Base-by-base conservation (phyloP, 2,797 vertebrate species). In the Echiichthys vipera region DNA sequence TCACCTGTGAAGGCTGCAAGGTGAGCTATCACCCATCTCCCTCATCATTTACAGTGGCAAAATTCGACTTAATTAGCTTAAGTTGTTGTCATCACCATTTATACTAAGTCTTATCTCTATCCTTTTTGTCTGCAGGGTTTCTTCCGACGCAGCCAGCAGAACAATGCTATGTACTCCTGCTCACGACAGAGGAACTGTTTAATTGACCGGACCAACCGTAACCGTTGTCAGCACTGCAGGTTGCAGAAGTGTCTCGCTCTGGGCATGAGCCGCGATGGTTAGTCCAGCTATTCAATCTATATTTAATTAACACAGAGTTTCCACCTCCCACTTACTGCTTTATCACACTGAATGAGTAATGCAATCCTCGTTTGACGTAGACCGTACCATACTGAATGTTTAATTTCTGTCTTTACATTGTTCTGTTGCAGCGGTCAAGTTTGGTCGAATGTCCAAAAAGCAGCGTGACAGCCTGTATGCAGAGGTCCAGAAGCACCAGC, bases 1-100 rank as follows among this genome's bases (percentile, higher is more conserved):
- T 98, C 91, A 98, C 97, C 80, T 98, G 97, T n/a, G 97, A 98
- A 87, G 97, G 97, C 81, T 98, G 97, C 90, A 98, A 98, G 95
- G 97, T 97, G 90, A 95, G 93, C 42, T 6, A 3, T 17, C 9
- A 25, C 3, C 13, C 11, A n/a, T 42, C 2, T 49, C 18, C 11
- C 29, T 51, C 22, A 20, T 39, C 12, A 18, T 1, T 30, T 24
- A n/a, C 20, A 15, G 11, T 4, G 15, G n/a, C 42, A 22, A 29
- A 43, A 46, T 13, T 4, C 18, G 20, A 30, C n/a, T n/a, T n/a
- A n/a, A n/a, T n/a, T n/a, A n/a, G n/a, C 61, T 24, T 5, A 46
- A n/a, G 5, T 10, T 27, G 30, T 42, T 14, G n/a, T 36, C 25
- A 24, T 47, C 17, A 37, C 17, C 10, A 24, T 29, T 66, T n/a